Percentiles rank a stretch among this genome's conserved stretches.
phyloP scores from a whole-genome alignment of 2,113 vertebrate species.

The Hemiscyllium ocellatum region DNA sequence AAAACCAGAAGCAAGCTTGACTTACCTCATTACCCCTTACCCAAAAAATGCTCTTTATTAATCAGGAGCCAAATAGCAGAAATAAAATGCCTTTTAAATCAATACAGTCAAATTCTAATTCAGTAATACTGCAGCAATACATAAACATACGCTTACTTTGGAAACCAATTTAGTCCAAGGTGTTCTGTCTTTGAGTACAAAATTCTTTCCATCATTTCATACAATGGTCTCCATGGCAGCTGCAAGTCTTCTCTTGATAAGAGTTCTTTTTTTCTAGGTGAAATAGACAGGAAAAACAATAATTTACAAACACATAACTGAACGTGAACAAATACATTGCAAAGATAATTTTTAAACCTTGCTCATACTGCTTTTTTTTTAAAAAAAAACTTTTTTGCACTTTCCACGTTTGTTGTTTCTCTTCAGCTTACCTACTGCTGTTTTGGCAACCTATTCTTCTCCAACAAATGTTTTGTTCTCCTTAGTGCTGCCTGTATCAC shows the following conservation, averaged over 20 bases:
- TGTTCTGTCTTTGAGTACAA: slow-evolving; percentile 95
- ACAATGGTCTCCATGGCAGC: slow-evolving; percentile 87
- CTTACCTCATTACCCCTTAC: no score
- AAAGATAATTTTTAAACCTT: neutral
- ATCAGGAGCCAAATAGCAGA: neutral
- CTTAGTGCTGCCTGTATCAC: neutral
- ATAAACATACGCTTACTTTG: slow-evolving; percentile 70
- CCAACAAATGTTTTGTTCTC: neutral
- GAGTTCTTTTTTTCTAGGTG: slow-evolving; percentile 82
- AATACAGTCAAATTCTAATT: neutral
- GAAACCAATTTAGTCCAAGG: slow-evolving; percentile 96
- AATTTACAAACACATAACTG: neutral
- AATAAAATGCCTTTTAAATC: neutral
- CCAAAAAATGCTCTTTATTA: neutral
- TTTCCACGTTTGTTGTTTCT: neutral
- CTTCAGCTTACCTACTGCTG: neutral
- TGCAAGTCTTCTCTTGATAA: slow-evolving; percentile 90
- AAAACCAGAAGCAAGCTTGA: no score
- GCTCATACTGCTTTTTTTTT: neutral
- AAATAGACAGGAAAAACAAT: slow-evolving; percentile 19
- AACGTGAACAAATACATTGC: neutral
- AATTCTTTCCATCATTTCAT: slow-evolving; percentile 87
- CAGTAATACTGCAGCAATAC: neutral
- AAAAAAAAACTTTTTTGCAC: neutral
- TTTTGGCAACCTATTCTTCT: neutral